Evolutionary conservation across 2,797 vertebrate species (phyloP).

Genomic region (Uromys caudimaculatus): DNA sequence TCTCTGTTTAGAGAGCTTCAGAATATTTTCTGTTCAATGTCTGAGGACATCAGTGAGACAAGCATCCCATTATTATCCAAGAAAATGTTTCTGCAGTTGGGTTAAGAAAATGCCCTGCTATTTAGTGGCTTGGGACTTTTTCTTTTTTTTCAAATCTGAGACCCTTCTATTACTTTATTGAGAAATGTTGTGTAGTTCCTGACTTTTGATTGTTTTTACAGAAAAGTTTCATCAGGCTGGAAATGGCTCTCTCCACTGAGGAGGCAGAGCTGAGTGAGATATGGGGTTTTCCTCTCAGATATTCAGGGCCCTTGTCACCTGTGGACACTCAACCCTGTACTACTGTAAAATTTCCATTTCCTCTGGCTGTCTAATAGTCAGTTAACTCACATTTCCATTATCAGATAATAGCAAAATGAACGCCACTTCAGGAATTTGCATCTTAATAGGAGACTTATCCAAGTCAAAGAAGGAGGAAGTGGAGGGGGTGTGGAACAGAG

Average conservation of each 20-base stretch:
- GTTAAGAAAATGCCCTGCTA: background rate
- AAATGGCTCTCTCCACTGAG: background rate
- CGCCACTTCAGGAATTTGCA: slow-evolving; percentile 70
- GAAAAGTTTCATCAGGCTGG: background rate
- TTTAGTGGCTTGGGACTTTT: background rate
- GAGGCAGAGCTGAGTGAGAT: background rate
- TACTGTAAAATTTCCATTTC: slow-evolving; percentile 15
- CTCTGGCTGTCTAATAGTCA: slow-evolving; percentile 1
- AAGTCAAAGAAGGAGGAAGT: slow-evolving; percentile 9
- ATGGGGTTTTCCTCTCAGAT: background rate
- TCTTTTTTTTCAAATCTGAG: background rate
- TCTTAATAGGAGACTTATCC: slow-evolving; percentile 64
- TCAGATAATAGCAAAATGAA: slow-evolving; percentile 67
- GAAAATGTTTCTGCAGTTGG: background rate
- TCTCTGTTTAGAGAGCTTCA: background rate
- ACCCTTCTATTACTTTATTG: slow-evolving; percentile 22
- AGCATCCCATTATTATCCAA: background rate
- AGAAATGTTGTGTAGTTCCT: background rate
- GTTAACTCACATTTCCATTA: slow-evolving; percentile 38
- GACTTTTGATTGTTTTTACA: slow-evolving; percentile 4
- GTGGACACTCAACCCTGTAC: background rate
- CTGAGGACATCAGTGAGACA: background rate
- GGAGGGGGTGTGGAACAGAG: slow-evolving; percentile 24
- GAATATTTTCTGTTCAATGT: background rate
- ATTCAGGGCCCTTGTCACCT: background rate